Conservation (phyloP, 2,888 invertebrate species). For the Polyploca ridens region DNA sequence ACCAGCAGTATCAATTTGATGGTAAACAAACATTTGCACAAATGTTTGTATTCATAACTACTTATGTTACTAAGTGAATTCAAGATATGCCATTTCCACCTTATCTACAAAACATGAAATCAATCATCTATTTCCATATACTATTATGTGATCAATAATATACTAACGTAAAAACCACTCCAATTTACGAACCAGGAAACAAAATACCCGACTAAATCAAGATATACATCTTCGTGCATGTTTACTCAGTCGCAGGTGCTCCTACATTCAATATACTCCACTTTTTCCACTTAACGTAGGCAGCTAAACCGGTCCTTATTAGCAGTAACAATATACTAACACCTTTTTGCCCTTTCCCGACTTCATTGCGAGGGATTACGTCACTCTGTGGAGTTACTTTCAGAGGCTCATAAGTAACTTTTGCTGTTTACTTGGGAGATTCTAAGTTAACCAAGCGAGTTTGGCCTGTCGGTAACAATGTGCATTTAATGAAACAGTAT, state of each 20-base stretch:
- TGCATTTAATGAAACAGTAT: neutral
- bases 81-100: no score
- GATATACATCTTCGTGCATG: constrained; percentile 16
- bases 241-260: constrained; percentile 30
- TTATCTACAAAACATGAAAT: no score
- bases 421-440: constrained; percentile 8
- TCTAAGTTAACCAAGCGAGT: neutral
- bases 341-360: constrained; percentile 42
- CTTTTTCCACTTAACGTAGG: constrained; percentile 17
- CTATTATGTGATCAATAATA: neutral
- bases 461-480: neutral
- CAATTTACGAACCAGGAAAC: constrained; percentile 4
- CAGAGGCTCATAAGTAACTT: constrained; percentile 9
- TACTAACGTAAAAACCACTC: neutral
- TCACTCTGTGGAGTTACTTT: constrained; percentile 19
- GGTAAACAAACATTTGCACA: no score
- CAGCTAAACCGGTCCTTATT: constrained; percentile 34
- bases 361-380: constrained; percentile 31
- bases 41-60: no score
- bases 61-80: no score
- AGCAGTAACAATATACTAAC: constrained; percentile 55
- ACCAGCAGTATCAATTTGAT: no score
- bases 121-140: no score
- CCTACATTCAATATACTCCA: constrained; percentile 21
- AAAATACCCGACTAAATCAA: neutral